Percentiles rank a stretch among this genome's conserved stretches.
Conservation (phyloP, 2,797 vertebrate genomes). For the Sus cebifrons region DNA sequence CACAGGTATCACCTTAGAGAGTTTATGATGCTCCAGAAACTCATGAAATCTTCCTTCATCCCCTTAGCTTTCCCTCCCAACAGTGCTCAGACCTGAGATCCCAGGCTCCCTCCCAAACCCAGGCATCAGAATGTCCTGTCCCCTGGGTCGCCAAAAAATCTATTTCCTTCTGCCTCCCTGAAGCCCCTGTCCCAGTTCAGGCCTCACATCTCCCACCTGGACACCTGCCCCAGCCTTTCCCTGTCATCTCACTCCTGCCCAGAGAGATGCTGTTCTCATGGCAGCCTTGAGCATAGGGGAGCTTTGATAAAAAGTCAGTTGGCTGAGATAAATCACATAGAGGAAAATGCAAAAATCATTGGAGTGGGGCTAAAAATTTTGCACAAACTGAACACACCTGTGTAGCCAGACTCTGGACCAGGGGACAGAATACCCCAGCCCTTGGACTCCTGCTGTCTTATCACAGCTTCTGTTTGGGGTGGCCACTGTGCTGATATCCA, state of each 20-base stretch:
- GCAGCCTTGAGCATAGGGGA: not conserved
- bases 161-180: not conserved
- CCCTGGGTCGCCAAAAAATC: not conserved
- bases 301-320: not conserved
- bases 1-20: not conserved
- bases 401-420: not conserved
- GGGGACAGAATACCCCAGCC: not conserved
- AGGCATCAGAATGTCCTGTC: not conserved
- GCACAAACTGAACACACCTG: not conserved
- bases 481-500: not conserved
- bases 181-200: not conserved
- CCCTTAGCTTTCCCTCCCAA: not conserved
- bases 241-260: not conserved
- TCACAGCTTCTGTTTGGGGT: accelerated
- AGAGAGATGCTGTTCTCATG: not conserved
- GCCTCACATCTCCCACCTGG: not conserved
- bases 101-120: not conserved
- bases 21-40: not conserved
- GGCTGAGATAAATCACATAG: not conserved
- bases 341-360: not conserved
- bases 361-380: not conserved
- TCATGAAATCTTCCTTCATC: not conserved
- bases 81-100: not conserved
- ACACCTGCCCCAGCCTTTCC: not conserved
- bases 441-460: accelerated